These are phyloP conservation scores for Candidula unifasciata DNA, from an alignment of 2,888 invertebrate genomes.

Conservation along the genomic window DNA sequence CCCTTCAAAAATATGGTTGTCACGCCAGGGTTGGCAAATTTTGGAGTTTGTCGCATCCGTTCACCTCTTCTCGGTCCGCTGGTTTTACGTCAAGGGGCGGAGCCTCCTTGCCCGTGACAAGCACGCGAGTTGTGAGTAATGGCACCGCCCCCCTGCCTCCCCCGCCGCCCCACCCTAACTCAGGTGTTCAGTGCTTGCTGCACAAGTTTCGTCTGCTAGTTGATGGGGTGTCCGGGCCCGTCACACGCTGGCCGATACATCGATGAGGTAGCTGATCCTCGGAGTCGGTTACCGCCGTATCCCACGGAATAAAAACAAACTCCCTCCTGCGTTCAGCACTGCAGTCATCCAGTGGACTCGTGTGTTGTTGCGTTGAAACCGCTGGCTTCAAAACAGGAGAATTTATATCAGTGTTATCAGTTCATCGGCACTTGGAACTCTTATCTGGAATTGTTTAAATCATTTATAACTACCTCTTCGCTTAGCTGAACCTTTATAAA, in stretches of 20 bases:
- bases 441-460: no score
- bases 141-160: conserved; percentile 31
- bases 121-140: conserved; percentile 30
- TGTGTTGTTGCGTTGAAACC: no score
- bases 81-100: conserved; percentile 27
- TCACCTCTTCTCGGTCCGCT: conserved; percentile 37
- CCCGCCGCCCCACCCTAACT: not conserved
- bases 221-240: conserved; percentile 1
- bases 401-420: no score
- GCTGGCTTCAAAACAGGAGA: no score
- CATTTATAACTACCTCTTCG: no score
- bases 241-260: conserved; percentile 19
- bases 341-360: no score
- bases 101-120: conserved; percentile 11
- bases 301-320: not conserved
- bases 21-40: conserved; percentile 9
- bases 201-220: conserved; percentile 13
- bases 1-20: not conserved
- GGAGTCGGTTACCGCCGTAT: not conserved
- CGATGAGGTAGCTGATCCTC: conserved; percentile 15
- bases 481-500: no score
- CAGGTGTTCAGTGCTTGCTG: conserved; percentile 28
- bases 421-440: no score
- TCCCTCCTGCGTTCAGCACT: not conserved
- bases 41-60: conserved; percentile 3